Percentiles rank a stretch among this genome's conserved stretches.
phyloP scores from a whole-genome alignment of 2,113 vertebrate genomes.

The Stigmatopora argus region DNA sequence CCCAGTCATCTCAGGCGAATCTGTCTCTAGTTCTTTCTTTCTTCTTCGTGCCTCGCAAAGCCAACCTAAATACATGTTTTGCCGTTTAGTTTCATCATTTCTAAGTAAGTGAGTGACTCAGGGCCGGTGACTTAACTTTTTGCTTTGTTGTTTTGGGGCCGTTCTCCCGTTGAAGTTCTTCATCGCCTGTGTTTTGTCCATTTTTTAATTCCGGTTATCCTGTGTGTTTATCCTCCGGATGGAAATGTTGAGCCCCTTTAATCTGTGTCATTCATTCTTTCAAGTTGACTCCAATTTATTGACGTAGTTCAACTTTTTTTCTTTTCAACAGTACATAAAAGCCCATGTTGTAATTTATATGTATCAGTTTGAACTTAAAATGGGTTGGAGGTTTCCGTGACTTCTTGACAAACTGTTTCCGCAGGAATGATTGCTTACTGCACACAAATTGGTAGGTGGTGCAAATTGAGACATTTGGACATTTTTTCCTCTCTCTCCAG shows the following conservation, averaged over 20 bases:
- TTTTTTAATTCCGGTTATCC: background rate
- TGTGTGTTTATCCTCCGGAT: background rate
- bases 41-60: slow-evolving; percentile 19
- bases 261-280: background rate
- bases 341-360: background rate
- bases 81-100: background rate
- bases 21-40: slow-evolving; percentile 25
- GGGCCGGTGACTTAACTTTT: background rate
- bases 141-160: background rate
- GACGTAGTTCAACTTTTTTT: background rate
- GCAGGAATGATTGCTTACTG: no score
- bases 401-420: no score
- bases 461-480: no score
- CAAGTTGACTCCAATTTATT: background rate
- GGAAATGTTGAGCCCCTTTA: background rate
- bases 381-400: no score
- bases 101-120: background rate
- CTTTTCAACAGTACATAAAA: background rate
- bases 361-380: background rate
- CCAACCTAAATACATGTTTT: slow-evolving; percentile 7
- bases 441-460: no score
- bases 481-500: no score
- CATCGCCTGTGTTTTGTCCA: background rate
- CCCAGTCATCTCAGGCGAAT: slow-evolving; percentile 40
- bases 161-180: background rate